A percentile compares a stretch with the other conserved stretches of the same genome.
phyloP scores from a whole-genome alignment of 2,888 invertebrate genomes.

The Caenorhabditis sp. region DNA sequence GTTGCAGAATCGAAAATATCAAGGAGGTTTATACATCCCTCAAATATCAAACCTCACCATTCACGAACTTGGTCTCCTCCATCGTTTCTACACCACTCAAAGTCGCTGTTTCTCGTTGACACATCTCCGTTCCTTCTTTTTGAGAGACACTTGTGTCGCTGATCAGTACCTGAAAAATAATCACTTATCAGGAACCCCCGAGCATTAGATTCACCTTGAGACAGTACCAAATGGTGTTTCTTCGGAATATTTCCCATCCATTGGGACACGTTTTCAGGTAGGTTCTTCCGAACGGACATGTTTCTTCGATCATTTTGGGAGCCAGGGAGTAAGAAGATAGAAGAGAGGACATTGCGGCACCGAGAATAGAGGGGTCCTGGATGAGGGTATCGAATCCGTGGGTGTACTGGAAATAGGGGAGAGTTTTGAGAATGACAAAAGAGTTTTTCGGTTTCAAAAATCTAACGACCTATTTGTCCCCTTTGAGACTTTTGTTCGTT shows the following conservation, averaged over 20 bases:
- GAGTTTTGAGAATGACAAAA: too few relatives aligned
- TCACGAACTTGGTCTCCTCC: neutral
- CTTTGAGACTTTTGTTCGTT: too few relatives aligned
- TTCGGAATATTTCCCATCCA: neutral
- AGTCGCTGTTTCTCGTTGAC: neutral
- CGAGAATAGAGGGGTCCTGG: neutral
- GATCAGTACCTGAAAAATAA: neutral
- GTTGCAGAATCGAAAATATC: too few relatives aligned
- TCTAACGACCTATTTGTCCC: too few relatives aligned
- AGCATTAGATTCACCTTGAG: too few relatives aligned
- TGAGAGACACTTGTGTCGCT: too few relatives aligned
- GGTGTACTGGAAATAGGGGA: neutral
- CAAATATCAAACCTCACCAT: too few relatives aligned
- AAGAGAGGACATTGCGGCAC: neutral
- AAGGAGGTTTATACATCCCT: too few relatives aligned
- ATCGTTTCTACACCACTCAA: neutral
- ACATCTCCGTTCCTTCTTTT: neutral
- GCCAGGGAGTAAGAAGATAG: neutral
- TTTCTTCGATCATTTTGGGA: neutral
- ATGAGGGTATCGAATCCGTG: neutral
- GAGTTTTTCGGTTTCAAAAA: too few relatives aligned
- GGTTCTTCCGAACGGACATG: neutral
- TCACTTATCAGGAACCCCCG: too few relatives aligned
- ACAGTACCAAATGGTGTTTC: neutral
- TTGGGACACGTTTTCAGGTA: neutral